Evolutionary conservation across 2,888 invertebrate species (phyloP).

Genomic region (Panorpa germanica): DNA sequence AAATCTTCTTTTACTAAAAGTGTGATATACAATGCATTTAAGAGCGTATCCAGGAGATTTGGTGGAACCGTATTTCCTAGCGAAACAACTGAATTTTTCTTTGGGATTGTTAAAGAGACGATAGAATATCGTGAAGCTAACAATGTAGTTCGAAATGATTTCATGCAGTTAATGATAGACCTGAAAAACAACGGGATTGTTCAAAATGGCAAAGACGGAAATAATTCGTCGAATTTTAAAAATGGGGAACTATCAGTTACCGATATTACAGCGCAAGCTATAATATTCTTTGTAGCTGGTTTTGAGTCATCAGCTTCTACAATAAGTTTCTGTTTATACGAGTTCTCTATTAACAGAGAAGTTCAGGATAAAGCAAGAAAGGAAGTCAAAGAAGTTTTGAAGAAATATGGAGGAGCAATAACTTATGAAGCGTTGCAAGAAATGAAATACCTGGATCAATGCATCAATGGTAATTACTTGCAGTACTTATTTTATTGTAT

Average conservation of each 20-base stretch:
- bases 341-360: slow-evolving; percentile 19
- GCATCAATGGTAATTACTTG: slow-evolving; percentile 19
- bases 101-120: slow-evolving; percentile 12
- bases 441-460: slow-evolving; percentile 21
- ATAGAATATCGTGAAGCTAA: slow-evolving; percentile 13
- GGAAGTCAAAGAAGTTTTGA: slow-evolving; percentile 17
- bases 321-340: slow-evolving; percentile 19
- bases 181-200: slow-evolving; percentile 14
- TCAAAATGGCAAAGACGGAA: slow-evolving; percentile 5
- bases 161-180: slow-evolving; percentile 18
- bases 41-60: slow-evolving; percentile 3
- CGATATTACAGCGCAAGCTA: slow-evolving; percentile 18
- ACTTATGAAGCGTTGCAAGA: slow-evolving; percentile 20
- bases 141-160: slow-evolving; percentile 17
- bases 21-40: slow-evolving; percentile 1
- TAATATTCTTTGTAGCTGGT: slow-evolving; percentile 24
- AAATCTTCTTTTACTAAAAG: background rate
- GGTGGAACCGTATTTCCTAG: background rate
- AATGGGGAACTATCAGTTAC: background rate
- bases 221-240: background rate
- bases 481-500: too few species aligned
- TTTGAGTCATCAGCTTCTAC: slow-evolving; percentile 24
- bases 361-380: slow-evolving; percentile 19
- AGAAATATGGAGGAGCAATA: slow-evolving; percentile 16
- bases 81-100: slow-evolving; percentile 12